Evolutionary conservation across 2,113 vertebrate species (phyloP).

Genomic region (Beaufortia kweichowensis): DNA sequence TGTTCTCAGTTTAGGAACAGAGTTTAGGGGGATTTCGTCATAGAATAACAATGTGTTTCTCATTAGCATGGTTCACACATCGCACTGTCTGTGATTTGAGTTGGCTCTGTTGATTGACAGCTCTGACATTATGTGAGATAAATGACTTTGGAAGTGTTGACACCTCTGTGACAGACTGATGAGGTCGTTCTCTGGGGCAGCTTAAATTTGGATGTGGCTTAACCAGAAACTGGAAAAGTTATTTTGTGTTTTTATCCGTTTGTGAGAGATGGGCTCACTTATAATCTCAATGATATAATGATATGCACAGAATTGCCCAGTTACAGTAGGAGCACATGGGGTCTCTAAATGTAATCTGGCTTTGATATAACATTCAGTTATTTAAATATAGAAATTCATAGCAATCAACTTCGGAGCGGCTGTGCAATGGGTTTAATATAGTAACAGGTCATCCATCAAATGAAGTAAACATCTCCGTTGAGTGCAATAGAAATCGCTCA

Average conservation of each 20-base stretch:
- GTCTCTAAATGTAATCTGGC: too few species aligned
- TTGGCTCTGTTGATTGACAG: slow-evolving; percentile 66
- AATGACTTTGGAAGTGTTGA: slow-evolving; percentile 56
- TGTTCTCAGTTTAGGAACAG: slow-evolving; percentile 2
- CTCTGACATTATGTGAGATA: slow-evolving; percentile 64
- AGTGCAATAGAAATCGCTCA: too few species aligned
- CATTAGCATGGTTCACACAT: slow-evolving; percentile 64
- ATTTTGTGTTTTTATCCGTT: neutral
- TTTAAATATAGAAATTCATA: too few species aligned
- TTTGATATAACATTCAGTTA: too few species aligned
- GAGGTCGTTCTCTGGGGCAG: slow-evolving; percentile 57
- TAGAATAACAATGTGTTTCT: slow-evolving; percentile 57
- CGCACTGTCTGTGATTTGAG: slow-evolving; percentile 48
- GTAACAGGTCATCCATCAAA: too few species aligned
- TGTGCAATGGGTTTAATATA: too few species aligned
- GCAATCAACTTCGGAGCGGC: too few species aligned
- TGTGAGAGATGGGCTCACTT: neutral
- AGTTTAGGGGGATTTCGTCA: slow-evolving; percentile 52
- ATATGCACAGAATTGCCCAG: too few species aligned
- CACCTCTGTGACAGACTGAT: slow-evolving; percentile 52
- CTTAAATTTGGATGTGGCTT: slow-evolving; percentile 59
- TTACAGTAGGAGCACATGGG: too few species aligned
- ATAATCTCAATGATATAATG: neutral
- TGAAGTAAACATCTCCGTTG: too few species aligned
- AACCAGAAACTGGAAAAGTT: neutral